These are phyloP conservation scores for Pseudomugil tenellus DNA, from an alignment of 2,797 vertebrate genomes.

Conservation along the genomic window DNA sequence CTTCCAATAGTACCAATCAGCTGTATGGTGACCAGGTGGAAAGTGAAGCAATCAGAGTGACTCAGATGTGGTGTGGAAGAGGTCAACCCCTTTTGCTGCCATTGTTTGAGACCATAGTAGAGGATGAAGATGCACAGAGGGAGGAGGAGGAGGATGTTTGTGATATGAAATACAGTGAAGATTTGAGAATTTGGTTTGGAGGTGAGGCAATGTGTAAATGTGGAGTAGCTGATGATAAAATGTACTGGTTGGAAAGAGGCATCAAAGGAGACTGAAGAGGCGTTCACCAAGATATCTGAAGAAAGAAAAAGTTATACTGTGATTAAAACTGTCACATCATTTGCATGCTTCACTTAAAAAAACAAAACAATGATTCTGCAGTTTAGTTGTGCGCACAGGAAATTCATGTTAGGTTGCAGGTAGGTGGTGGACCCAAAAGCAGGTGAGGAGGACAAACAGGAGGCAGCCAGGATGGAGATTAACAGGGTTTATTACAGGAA, in stretches of 20 bases:
- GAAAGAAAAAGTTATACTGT: too few species aligned
- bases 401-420: too few species aligned
- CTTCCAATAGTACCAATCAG: not conserved
- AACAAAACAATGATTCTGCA: too few species aligned
- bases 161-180: rapidly evolving
- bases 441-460: too few species aligned
- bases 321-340: too few species aligned
- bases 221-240: rapidly evolving
- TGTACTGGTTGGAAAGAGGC: not conserved
- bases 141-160: conserved; percentile 4
- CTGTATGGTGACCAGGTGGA: conserved; percentile 25
- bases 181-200: not conserved
- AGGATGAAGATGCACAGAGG: conserved; percentile 24
- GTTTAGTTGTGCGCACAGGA: too few species aligned
- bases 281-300: not conserved
- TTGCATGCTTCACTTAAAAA: not conserved
- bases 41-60: conserved; percentile 28
- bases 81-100: not conserved
- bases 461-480: too few species aligned
- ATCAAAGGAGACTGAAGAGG: not conserved
- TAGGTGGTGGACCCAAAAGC: too few species aligned
- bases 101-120: not conserved
- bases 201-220: not conserved
- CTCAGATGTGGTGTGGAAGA: too few species aligned
- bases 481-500: too few species aligned